Base-by-base conservation (phyloP, 2,888 invertebrate genomes). In the Keiferia lycopersicella region DNA sequence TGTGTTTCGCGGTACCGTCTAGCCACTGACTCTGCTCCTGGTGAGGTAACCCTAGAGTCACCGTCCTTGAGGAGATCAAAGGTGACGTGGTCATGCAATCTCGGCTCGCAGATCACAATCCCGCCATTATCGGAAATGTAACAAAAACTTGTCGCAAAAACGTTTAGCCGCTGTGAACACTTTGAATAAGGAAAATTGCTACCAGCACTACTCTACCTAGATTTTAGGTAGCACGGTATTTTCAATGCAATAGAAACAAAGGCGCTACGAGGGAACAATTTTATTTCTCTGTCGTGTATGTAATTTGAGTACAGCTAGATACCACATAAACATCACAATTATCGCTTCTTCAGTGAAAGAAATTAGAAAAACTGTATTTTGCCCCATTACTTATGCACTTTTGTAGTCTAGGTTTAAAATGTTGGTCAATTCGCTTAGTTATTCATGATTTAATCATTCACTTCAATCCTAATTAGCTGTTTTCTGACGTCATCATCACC, bases 41-140 rank as follows among this genome's bases (percentile, higher is more conserved):
- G 34, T n/a, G 45, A 16, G 45, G n/a, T 45, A 45, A n/a, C 51
- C 22, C 22, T 22, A 53, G 51, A 34, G 57, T 1, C 34, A 16
- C 57, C 38, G 61, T 45, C 57, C 57, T 61, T 57, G 50, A 34
- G 41, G 38, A 53, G 34, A 53, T 56, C 41, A 48, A 58, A 65
- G 65, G 63, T 62, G 64, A 58, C 61, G 61, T 58, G 50, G 62
- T 63, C 61, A 60, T 74, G 78, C 70, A 72, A 77, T 70, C 18
- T 12, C 12, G 22, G 18, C 34, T 51, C 51, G 11, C 20, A 3
- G 18, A 14, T 22, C 51, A 4, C 14, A 18, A 14, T 53, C 51
- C 22, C 51, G 26, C 51, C 51, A 53, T 14, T 53, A 26, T 22
- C 12, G 14, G 14, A 53, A 53, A 53, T 22, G 4, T 22, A 53